Evolutionary conservation across 2,888 invertebrate species (phyloP).

Genomic region (Scaptomyza cyrtandrae): DNA sequence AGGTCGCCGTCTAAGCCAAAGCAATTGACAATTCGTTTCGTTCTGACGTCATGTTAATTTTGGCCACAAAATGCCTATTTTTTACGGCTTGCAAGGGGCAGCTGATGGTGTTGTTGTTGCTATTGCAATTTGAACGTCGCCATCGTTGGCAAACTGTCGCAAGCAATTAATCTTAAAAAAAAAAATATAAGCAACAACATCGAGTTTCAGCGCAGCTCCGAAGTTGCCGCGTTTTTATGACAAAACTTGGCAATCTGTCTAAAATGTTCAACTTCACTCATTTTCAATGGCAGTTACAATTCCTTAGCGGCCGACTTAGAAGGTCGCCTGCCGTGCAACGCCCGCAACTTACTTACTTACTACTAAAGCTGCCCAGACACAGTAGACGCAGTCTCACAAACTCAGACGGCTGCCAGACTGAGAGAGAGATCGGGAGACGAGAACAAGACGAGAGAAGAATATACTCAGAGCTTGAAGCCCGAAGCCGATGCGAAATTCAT

Average conservation of each 20-base stretch:
- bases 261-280: slow-evolving; percentile 78
- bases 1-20: slow-evolving; percentile 57
- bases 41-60: slow-evolving; percentile 77
- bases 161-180: slow-evolving; percentile 81
- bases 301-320: slow-evolving; percentile 78
- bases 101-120: slow-evolving; percentile 36
- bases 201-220: slow-evolving; percentile 46
- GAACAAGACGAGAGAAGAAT: slow-evolving; percentile 26
- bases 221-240: slow-evolving; percentile 63
- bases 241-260: slow-evolving; percentile 82
- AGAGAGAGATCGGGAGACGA: slow-evolving; percentile 20
- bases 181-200: slow-evolving; percentile 27
- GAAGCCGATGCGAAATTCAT: slow-evolving; percentile 53
- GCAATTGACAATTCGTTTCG: slow-evolving; percentile 43
- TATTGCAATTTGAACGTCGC: slow-evolving; percentile 56
- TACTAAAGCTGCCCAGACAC: slow-evolving; percentile 53
- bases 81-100: slow-evolving; percentile 63
- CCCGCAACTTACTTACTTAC: slow-evolving; percentile 53
- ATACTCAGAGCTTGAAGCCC: slow-evolving; percentile 11
- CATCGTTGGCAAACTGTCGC: slow-evolving; percentile 75
- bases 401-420: slow-evolving; percentile 55
- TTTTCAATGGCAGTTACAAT: slow-evolving; percentile 79
- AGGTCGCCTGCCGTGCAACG: slow-evolving; percentile 68
- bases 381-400: slow-evolving; percentile 8
- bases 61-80: slow-evolving; percentile 67